These are phyloP conservation scores for Dreissena rostriformis DNA, from an alignment of 1,140 invertebrate genomes.

Conservation along the genomic window DNA sequence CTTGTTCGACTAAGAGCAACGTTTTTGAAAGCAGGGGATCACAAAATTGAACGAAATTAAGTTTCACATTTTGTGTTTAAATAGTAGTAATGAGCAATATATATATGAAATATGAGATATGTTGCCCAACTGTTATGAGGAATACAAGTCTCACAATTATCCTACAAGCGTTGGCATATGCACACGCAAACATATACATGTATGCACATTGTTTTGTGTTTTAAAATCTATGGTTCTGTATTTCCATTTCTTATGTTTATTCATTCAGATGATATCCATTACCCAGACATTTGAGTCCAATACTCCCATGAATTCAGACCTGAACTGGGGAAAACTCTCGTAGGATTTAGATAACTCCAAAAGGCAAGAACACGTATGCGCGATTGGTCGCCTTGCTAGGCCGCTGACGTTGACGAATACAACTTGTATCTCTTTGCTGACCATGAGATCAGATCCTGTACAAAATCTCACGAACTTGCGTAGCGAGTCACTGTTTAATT, in stretches of 20 bases:
- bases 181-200: neutral
- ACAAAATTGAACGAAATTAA: too few relatives aligned
- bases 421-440: slow-evolving; percentile 47
- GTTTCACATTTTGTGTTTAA: too few relatives aligned
- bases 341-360: slow-evolving; percentile 37
- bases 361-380: slow-evolving; percentile 53
- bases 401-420: slow-evolving; percentile 48
- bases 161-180: neutral
- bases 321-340: slow-evolving; percentile 46
- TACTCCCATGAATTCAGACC: slow-evolving; percentile 42
- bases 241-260: neutral
- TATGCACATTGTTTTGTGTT: neutral
- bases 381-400: slow-evolving; percentile 41
- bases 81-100: slow-evolving; percentile 1
- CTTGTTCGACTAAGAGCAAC: too few relatives aligned
- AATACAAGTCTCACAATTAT: neutral
- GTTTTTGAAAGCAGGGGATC: too few relatives aligned
- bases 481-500: slow-evolving; percentile 21
- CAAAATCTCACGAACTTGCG: slow-evolving; percentile 44
- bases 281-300: slow-evolving; percentile 47
- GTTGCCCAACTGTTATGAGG: neutral
- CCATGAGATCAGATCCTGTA: slow-evolving; percentile 45
- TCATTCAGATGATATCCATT: slow-evolving; percentile 45
- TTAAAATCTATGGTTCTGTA: neutral
- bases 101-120: neutral